Evolutionary conservation across 2,888 invertebrate species (phyloP).

Genomic region (Campoplex capitator): DNA sequence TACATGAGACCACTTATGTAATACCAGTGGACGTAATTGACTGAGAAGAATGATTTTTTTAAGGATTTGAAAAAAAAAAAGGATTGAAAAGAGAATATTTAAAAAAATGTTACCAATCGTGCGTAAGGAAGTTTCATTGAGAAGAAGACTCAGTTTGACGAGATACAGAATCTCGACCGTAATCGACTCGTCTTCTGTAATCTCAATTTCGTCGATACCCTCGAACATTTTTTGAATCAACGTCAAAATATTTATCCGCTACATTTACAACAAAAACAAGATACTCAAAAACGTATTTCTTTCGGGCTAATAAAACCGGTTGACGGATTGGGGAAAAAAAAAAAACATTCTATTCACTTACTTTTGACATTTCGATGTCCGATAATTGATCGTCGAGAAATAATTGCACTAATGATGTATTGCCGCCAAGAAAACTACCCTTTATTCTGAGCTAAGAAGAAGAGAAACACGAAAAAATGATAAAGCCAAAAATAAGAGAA

Average conservation of each 20-base stretch:
- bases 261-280: background rate
- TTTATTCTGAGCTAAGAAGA: background rate
- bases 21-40: slow-evolving; percentile 73
- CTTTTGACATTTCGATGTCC: slow-evolving; percentile 19
- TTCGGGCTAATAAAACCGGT: background rate
- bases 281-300: background rate
- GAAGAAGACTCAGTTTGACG: slow-evolving; percentile 51
- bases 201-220: slow-evolving; percentile 50
- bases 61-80: background rate
- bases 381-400: slow-evolving; percentile 29
- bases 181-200: slow-evolving; percentile 64
- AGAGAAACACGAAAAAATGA: background rate
- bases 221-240: slow-evolving; percentile 58
- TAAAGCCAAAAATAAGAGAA: background rate
- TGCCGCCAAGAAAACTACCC: background rate
- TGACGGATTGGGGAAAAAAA: background rate
- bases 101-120: slow-evolving; percentile 69
- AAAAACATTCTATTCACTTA: background rate
- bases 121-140: slow-evolving; percentile 66
- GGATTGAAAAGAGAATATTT: slow-evolving; percentile 52
- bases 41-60: slow-evolving; percentile 50
- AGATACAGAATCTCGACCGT: slow-evolving; percentile 57
- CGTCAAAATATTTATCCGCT: slow-evolving; percentile 69
- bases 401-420: slow-evolving; percentile 32
- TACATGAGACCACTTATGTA: slow-evolving; percentile 63